Percentiles rank a stretch among this genome's conserved stretches.
Conservation (phyloP, 2,888 invertebrate species). For the Cantharis nigra region DNA sequence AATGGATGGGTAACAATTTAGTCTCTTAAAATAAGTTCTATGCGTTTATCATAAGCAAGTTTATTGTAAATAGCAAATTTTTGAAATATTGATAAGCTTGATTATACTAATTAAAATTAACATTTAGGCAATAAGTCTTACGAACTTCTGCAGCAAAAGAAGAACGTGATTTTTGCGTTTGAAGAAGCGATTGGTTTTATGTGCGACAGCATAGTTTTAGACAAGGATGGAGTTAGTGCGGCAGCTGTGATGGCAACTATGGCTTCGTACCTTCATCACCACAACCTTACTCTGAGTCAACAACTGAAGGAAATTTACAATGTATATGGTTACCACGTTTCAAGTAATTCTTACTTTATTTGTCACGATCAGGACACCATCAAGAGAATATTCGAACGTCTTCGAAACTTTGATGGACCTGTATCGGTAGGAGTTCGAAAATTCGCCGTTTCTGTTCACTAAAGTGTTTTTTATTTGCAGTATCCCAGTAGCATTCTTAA, state of each 20-base stretch:
- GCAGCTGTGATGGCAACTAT: slow-evolving; percentile 80
- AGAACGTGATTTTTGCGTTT: slow-evolving; percentile 87
- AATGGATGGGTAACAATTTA: slow-evolving; percentile 86
- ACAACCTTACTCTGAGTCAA: slow-evolving; percentile 62
- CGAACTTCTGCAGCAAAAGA: slow-evolving; percentile 71
- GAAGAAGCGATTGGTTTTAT: slow-evolving; percentile 99
- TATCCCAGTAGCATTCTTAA: slow-evolving; percentile 71
- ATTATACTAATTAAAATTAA: no score
- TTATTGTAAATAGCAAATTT: no score
- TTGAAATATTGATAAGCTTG: no score
- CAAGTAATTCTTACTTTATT: slow-evolving; percentile 86
- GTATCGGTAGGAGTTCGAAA: slow-evolving; percentile 61
- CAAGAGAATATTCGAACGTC: slow-evolving; percentile 75
- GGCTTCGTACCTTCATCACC: slow-evolving; percentile 68
- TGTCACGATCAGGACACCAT: slow-evolving; percentile 76
- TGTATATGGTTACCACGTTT: slow-evolving; percentile 87
- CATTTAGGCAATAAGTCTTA: slow-evolving; percentile 73
- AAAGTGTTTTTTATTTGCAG: slow-evolving; percentile 54
- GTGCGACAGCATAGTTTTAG: slow-evolving; percentile 86
- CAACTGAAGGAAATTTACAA: slow-evolving; percentile 78
- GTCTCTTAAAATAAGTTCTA: no score
- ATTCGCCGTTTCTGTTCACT: neutral
- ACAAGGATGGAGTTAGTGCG: slow-evolving; percentile 96
- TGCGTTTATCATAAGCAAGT: no score
- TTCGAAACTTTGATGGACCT: slow-evolving; percentile 73